Percentiles rank a stretch among this genome's conserved stretches.
Conservation (phyloP, 2,113 vertebrate species). For the cattle (Bos taurus) region ARS-UCD2.0 NC_037348.1:11054001-11054500, state of each 20-base stretch:
- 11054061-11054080: not conserved
- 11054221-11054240: not conserved
- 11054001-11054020: not conserved
- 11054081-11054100: not conserved
- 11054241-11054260: slow-evolving; percentile 59
- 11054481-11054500: not conserved
- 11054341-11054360: slow-evolving; percentile 44
- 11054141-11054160: slow-evolving; percentile 36
- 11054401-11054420: not conserved
- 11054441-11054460: not conserved
- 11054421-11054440: not conserved
- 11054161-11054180: slow-evolving; percentile 38
- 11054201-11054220: slow-evolving; percentile 1
- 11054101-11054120: not conserved
- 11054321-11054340: slow-evolving; percentile 60
- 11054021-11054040: not conserved
- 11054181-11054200: slow-evolving; percentile 1
- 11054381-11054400: slow-evolving; percentile 16
- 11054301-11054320: slow-evolving; percentile 59
- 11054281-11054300: slow-evolving; percentile 40
- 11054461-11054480: not conserved
- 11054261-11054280: slow-evolving; percentile 44
- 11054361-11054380: slow-evolving; percentile 56
- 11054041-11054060: not conserved
- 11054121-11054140: slow-evolving; percentile 1